These are phyloP conservation scores for Heteronetta atricapilla DNA, from an alignment of 2,113 vertebrate species.

Conservation along the genomic window DNA sequence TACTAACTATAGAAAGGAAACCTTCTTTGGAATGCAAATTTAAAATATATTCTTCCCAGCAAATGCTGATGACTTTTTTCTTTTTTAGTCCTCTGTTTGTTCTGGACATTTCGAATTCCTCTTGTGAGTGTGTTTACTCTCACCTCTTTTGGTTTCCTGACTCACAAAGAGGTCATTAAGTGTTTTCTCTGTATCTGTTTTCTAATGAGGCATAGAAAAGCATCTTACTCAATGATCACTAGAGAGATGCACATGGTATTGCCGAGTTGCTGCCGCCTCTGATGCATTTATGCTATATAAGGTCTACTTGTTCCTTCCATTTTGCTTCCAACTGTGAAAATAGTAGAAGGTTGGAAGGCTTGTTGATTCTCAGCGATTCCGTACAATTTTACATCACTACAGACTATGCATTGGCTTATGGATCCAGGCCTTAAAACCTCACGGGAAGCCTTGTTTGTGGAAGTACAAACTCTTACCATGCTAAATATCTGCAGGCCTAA, in stretches of 20 bases:
- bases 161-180: background rate
- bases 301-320: background rate
- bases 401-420: background rate
- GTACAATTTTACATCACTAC: background rate
- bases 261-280: background rate
- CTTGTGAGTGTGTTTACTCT: background rate
- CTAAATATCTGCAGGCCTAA: background rate
- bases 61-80: background rate
- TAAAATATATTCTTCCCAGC: background rate
- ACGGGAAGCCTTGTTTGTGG: background rate
- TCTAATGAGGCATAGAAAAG: background rate
- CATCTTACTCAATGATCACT: background rate
- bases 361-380: background rate
- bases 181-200: background rate
- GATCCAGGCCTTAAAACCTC: background rate
- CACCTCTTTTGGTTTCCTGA: background rate
- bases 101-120: background rate
- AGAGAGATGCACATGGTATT: background rate
- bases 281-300: background rate
- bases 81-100: background rate
- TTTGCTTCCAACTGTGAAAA: background rate
- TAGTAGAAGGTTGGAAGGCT: background rate
- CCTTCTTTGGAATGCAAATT: background rate
- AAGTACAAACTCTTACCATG: background rate
- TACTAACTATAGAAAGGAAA: conserved; percentile 3